Base-by-base conservation (phyloP, 1,140 invertebrate genomes). In the Sesamia nonagrioides region DNA sequence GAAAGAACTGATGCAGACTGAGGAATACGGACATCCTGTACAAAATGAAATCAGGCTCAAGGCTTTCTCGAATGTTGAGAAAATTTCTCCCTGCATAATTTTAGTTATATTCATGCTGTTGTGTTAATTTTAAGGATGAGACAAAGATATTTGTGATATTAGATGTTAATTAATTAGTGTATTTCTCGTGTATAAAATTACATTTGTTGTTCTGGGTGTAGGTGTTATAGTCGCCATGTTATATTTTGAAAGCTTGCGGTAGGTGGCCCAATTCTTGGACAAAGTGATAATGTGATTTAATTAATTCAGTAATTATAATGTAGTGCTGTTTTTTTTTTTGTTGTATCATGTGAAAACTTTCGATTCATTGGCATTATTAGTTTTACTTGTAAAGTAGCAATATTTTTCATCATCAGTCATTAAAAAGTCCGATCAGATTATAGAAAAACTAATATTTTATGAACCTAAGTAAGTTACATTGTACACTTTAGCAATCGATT, bases 41-140 rank as follows among this genome's bases (percentile, higher is more conserved):
- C 93, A 94, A 75, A 94, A 94, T 79, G 92, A 94, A 82, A 94
- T 94, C 54, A 90, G 91, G 80, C 78, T 94, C 71, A 94, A 94
- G 86, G 91, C 91, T 1, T 92, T 88, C 71, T 94, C 93, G 40
- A 82, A 82, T 63, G 88, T 85, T 18, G 66, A 72, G 56, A 87
- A 76, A 79, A 80, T 84, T 69, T 78, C 86, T 52, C 87, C 90
- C 6, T 86, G 81, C 78, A 84, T 89, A 17, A 42, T 87, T 17
- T 74, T 91, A 27, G 27, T 88, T 60, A 11, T 88, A 79, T 75
- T 93, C 8, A 75, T 84, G 76, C 73, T 91, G 78, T 68, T 93
- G 69, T 81, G 89, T 84, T 92, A 88, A 89, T 82, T 63, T 69
- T 72, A 78, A 82, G 78, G 78, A 73, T 72, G 68, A 81, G 74